Conservation (phyloP, 1,140 invertebrate species). For the Lepidurus packardi region DNA sequence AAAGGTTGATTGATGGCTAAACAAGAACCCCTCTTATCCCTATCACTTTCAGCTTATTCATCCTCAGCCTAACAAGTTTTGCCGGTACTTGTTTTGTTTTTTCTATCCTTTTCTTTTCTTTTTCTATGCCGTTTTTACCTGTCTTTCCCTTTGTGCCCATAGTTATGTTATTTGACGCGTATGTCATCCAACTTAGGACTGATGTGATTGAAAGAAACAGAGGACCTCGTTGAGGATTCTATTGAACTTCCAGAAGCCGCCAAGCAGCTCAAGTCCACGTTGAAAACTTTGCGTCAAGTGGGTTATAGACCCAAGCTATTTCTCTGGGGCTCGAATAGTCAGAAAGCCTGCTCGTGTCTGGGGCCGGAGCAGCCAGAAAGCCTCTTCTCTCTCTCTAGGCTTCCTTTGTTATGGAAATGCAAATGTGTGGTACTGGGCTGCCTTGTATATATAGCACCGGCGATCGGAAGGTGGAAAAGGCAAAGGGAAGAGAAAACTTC, state of each 20-base stretch:
- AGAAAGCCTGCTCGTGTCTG: neutral
- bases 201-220: neutral
- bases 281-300: conserved; percentile 7
- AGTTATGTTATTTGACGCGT: too few relatives aligned
- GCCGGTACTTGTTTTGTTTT: too few relatives aligned
- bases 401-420: conserved; percentile 22
- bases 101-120: conserved; percentile 25
- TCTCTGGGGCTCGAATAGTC: neutral
- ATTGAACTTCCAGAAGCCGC: neutral
- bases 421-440: neutral
- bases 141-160: neutral
- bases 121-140: conserved; percentile 34
- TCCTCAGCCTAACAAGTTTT: too few relatives aligned
- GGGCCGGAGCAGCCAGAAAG: neutral
- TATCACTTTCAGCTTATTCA: conserved; percentile 8
- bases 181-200: too few relatives aligned
- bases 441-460: neutral
- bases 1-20: neutral
- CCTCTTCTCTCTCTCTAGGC: neutral
- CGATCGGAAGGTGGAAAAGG: neutral
- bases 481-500: neutral
- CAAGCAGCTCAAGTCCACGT: neutral
- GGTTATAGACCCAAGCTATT: neutral
- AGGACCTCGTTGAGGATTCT: neutral
- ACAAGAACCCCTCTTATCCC: neutral